Base-by-base conservation (phyloP, 2,113 vertebrate species). In the Apus apus region DNA sequence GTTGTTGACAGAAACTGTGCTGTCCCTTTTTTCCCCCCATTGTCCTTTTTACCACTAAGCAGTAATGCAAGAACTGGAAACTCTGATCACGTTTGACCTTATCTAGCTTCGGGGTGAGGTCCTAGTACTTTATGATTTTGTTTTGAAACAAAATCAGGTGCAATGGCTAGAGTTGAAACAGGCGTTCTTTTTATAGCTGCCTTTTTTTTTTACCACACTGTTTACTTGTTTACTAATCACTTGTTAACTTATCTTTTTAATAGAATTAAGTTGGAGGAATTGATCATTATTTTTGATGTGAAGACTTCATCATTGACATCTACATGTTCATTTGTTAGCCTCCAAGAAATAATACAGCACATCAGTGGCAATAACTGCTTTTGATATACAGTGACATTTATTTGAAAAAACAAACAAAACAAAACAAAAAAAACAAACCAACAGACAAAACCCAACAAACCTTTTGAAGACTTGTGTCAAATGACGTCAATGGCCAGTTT, bases 401-500 rank as follows among this genome's bases (percentile, higher is more conserved):
- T 65, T 97, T 95, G 93, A 45, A 87, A 80, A 64, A 87, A 96
- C 3, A 53, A 43, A n/a, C 2, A 30, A 54, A 57, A 96, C 4
- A 48, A 43, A 54, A 57, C 13, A 32, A 50, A 71, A 22, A 11
- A 34, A 72, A 32, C 8, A 30, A 2, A 11, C 21, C 45, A 73
- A 16, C 43, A 80, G 60, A 62, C 66, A 79, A 92, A 94, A 71
- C 75, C 80, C 80, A 30, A 8, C 73, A 72, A 75, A 95, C 92
- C 92, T 89, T 96, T 95, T 95, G 96, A 97, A 98, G 98, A 98
- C 77, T 97, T 76, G 61, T 97, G 96, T 98, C 98, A 98, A 98
- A 98, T 98, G 98, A 98, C 98, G 97, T 98, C 98, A 98, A 99
- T 99, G 99, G 99, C 99, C 97, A 99, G 99, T 98, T 98, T 99